Evolutionary conservation across 1,140 invertebrate genomes (phyloP).

Genomic region (Drosophila aff.): DNA sequence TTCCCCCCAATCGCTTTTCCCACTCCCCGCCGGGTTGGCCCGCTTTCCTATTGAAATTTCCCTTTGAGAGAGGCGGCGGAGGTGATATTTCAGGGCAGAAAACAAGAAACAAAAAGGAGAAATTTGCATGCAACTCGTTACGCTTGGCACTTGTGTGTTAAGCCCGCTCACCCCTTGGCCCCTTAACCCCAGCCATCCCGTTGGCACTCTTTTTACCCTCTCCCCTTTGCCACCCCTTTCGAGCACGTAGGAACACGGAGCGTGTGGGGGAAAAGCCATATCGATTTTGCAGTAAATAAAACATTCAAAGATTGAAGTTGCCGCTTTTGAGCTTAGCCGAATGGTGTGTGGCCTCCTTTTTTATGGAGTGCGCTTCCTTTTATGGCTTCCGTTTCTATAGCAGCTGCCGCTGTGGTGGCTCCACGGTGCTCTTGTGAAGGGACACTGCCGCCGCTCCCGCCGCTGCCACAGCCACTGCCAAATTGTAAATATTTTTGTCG

Average conservation of each 20-base stretch:
- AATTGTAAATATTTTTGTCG: slow-evolving; percentile 83
- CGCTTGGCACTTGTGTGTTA: slow-evolving; percentile 80
- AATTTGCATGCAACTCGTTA: slow-evolving; percentile 83
- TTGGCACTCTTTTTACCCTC: not conserved
- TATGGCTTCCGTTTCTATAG: slow-evolving; percentile 73
- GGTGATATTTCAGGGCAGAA: slow-evolving; percentile 66
- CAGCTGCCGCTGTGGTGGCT: slow-evolving; percentile 59
- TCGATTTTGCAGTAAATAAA: slow-evolving; percentile 83
- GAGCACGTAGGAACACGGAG: slow-evolving; percentile 27
- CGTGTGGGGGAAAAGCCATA: slow-evolving; percentile 61
- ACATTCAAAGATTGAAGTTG: slow-evolving; percentile 82
- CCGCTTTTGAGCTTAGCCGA: slow-evolving; percentile 81
- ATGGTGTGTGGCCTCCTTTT: slow-evolving; percentile 80
- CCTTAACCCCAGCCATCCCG: slow-evolving; percentile 8
- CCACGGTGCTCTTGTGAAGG: slow-evolving; percentile 45
- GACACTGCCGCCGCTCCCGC: slow-evolving; percentile 34
- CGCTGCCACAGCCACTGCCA: slow-evolving; percentile 47
- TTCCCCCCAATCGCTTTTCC: slow-evolving; percentile 31
- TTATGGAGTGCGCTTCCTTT: slow-evolving; percentile 81
- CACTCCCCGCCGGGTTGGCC: slow-evolving; percentile 15
- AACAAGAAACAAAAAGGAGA: slow-evolving; percentile 40
- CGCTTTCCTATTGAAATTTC: slow-evolving; percentile 58
- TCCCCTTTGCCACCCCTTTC: not conserved
- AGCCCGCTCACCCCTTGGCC: slow-evolving; percentile 49
- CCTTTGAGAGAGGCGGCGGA: slow-evolving; percentile 38